Evolutionary conservation across 1,140 invertebrate species (phyloP), one percentile per base, ranked within the genome.

Genomic region (Acromyrmex charruanus): DNA sequence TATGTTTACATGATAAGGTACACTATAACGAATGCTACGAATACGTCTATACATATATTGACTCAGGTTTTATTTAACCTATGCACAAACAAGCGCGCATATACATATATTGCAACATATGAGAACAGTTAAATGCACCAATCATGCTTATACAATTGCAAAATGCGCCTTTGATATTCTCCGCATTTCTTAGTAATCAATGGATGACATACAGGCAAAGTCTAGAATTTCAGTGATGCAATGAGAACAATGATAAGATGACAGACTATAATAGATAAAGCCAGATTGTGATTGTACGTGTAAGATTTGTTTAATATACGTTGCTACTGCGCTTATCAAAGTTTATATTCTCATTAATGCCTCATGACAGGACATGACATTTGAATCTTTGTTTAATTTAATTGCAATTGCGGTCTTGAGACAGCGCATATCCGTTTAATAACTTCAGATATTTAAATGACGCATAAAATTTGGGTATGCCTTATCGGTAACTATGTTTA

Each of bases 191-290:
- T 10, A 61, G n/a, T 63, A 77, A 49, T 85, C 14, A 39, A 77
- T 85, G 25, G 1, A 77, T 59, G 53, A 16, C 28, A 49, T 28
- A 25, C 53, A 77, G 6, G 31, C 25, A 66, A 85, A 61, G 44
- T 58, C n/a, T 79, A 71, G 12, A 86, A 77, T 14, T 77, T 72
- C 49, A 39, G 28, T 86, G 72, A 53, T 55, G 25, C 10, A 88
- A 77, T 9, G 16, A 49, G 16, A 51, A 61, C 14, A 66, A 49
- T 61, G 31, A 65, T 72, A 72, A 71, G 51, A 25, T 35, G 25
- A 49, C 9, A 31, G 28, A 18, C 18, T n/a, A 7, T 14, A 25
- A 1, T 4, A 66, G 68, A 88, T 88, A 88, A 88, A 28, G 3
- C 39, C 53, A 55, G 31, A 44, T 58, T 71, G 10, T 69, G 3